Evolutionary conservation across 2,888 invertebrate species (phyloP).

Genomic region (Eurytoma californica): DNA sequence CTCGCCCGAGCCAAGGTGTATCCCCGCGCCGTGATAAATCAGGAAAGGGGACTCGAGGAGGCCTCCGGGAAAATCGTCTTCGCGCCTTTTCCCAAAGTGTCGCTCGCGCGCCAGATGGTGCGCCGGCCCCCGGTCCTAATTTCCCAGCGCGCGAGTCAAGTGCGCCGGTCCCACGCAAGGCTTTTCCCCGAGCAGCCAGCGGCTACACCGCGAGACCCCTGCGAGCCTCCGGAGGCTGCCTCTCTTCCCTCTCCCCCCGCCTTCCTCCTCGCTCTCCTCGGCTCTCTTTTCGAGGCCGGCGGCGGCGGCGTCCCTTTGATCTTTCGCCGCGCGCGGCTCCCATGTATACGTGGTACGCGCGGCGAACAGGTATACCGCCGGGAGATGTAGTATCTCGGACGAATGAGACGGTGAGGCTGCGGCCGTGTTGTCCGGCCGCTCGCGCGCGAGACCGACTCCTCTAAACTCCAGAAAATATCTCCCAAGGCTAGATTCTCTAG

Average conservation of each 20-base stretch:
- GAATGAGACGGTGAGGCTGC: slow-evolving; percentile 5
- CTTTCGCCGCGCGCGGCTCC: slow-evolving; percentile 7
- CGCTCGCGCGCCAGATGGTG: slow-evolving; percentile 40
- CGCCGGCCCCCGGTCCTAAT: neutral
- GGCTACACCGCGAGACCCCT: slow-evolving; percentile 31
- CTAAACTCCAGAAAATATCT: slow-evolving; percentile 51
- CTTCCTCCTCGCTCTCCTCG: neutral
- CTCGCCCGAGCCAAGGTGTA: too few relatives aligned
- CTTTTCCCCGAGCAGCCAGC: neutral
- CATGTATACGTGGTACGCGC: neutral
- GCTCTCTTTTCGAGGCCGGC: slow-evolving; percentile 18
- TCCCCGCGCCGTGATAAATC: too few relatives aligned
- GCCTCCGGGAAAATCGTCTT: neutral
- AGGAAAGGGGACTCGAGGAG: neutral
- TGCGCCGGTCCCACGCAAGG: slow-evolving; percentile 1
- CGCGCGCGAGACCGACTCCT: slow-evolving; percentile 10
- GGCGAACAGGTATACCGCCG: slow-evolving; percentile 38
- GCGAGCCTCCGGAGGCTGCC: slow-evolving; percentile 30
- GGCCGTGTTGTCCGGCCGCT: slow-evolving; percentile 19
- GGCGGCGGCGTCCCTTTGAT: slow-evolving; percentile 37
- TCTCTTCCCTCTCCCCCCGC: neutral
- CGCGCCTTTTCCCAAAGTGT: slow-evolving; percentile 18
- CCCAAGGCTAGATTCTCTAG: slow-evolving; percentile 48
- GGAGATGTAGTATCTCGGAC: slow-evolving; percentile 28
- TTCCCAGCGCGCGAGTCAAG: neutral